Base-by-base conservation (phyloP, 1,140 invertebrate species). In the Gryon sp. region DNA sequence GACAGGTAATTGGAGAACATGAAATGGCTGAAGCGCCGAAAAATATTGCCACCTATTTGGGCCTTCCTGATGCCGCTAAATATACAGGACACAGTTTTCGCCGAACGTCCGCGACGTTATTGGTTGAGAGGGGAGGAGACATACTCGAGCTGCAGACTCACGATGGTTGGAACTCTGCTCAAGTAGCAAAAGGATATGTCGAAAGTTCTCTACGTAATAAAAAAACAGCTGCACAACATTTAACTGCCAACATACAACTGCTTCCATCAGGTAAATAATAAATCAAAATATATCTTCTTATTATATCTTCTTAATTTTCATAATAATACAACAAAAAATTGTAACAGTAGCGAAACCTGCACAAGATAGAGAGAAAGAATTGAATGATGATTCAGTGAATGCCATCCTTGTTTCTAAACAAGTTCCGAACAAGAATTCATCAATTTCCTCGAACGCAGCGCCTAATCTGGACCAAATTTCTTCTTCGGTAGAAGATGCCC, bases 181-280 rank as follows among this genome's bases (percentile, higher is more conserved):
- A 30, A 36, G 30, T 52, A 14, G 48, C 48, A 30, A 52, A 52
- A 55, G 34, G 34, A 5, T 55, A 55, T 18, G 14, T 55, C 1
- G 34, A 55, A 14, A 26, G 26, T 45, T 45, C 41, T 6, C 41
- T 48, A 22, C 22, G n/a, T 18, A 30, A 28, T n/a, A 48, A 48
- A n/a, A 2, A 30, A 48, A n/a, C 16, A 48, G 45, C 45, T 5
- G 2, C 20, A 2, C 9, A 14, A 5, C 22, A 30, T 30, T 16
- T 48, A 7, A 48, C 45, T 30, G 28, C 45, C 16, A 30, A 48
- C 14, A 48, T 18, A 28, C 4, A 2, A 7, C 30, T 46, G n/a
- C 14, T 46, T 46, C 24, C 43, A 28, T 46, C 43, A 28, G 24
- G 43, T 30, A 46, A 46, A 14, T 46, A n/a, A n/a, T n/a, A n/a